Conservation (phyloP, 2,888 invertebrate species). For the Catocala fraxini region DNA sequence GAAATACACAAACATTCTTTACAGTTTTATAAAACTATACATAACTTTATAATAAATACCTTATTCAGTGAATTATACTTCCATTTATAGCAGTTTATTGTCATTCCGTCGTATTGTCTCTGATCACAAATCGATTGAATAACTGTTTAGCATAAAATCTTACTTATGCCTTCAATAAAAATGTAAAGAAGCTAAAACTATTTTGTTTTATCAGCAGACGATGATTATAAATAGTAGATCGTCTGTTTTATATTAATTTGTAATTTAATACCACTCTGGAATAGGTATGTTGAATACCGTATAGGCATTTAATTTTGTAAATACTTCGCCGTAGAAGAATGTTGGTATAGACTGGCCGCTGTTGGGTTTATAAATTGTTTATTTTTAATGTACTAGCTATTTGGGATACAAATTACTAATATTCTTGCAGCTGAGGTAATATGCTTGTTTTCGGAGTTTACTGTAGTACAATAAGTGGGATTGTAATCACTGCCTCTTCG, state of each 20-base stretch:
- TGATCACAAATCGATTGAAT: conserved; percentile 17
- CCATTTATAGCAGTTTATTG: conserved; percentile 37
- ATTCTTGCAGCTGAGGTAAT: too few species aligned
- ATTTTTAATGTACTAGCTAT: background rate
- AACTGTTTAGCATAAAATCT: conserved; percentile 41
- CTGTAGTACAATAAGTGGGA: too few species aligned
- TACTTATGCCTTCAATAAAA: conserved; percentile 38
- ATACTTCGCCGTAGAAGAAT: too few species aligned
- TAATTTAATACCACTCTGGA: conserved; percentile 26
- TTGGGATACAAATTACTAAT: too few species aligned
- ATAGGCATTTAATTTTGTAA: conserved; percentile 3
- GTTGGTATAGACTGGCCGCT: too few species aligned
- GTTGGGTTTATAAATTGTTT: too few species aligned
- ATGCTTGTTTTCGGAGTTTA: too few species aligned
- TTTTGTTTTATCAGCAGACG: conserved; percentile 42
- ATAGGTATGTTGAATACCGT: background rate
- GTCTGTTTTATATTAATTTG: conserved; percentile 38
- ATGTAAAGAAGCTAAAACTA: conserved; percentile 42
- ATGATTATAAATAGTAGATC: conserved; percentile 32
- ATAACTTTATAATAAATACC: background rate
- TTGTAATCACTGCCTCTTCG: too few species aligned
- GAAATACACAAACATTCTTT: too few species aligned
- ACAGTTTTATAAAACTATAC: too few species aligned
- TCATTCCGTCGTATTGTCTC: conserved; percentile 45
- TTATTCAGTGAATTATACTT: conserved; percentile 14